Conservation (phyloP, 2,888 invertebrate genomes). For the Auanema freiburgensis region DNA sequence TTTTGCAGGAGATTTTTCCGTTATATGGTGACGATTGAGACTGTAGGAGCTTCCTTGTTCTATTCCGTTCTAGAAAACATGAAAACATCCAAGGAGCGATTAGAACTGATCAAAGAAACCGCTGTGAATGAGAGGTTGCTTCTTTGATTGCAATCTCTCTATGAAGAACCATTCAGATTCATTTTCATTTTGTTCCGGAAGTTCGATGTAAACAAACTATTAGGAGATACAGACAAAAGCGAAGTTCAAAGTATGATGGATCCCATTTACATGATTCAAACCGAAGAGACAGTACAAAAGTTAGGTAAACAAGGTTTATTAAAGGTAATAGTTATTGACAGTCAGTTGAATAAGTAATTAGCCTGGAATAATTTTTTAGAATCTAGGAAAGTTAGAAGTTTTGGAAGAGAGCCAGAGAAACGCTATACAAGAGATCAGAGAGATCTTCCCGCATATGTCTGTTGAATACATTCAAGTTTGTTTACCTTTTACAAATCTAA, state of each 20-base stretch:
- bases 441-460: slow-evolving; percentile 18
- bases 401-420: neutral
- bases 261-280: neutral
- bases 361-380: slow-evolving; percentile 3
- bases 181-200: slow-evolving; percentile 3
- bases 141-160: slow-evolving; percentile 1
- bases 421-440: slow-evolving; percentile 10
- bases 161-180: neutral
- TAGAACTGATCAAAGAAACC: neutral
- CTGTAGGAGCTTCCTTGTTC: slow-evolving; percentile 4
- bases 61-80: slow-evolving; percentile 2
- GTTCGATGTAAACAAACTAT: neutral
- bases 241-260: slow-evolving; percentile 10
- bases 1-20: slow-evolving; percentile 9
- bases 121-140: slow-evolving; percentile 14
- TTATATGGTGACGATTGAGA: slow-evolving; percentile 6
- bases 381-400: slow-evolving; percentile 11
- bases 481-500: neutral
- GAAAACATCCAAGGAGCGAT: neutral
- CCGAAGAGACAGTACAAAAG: neutral
- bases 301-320: slow-evolving; percentile 15
- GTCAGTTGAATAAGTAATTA: neutral
- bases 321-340: slow-evolving; percentile 7
- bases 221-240: neutral
- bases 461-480: slow-evolving; percentile 22